Conservation (phyloP, 2,888 invertebrate species). For the Gnatocerus cornutus region DNA sequence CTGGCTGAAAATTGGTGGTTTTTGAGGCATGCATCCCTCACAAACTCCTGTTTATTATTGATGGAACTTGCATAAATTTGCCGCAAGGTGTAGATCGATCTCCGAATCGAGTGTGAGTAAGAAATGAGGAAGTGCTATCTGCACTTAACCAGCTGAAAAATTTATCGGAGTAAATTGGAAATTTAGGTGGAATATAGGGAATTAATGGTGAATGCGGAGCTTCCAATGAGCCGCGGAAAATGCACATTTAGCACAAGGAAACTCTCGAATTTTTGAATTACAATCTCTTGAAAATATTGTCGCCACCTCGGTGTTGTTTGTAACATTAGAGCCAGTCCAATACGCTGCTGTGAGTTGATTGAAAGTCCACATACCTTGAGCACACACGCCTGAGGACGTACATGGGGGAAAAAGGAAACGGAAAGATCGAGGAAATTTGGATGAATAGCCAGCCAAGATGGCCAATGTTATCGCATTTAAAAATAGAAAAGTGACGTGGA, state of each 20-base stretch:
- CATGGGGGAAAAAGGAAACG: slow-evolving; percentile 30
- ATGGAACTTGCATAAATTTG: slow-evolving; percentile 25
- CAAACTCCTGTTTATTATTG: slow-evolving; percentile 25
- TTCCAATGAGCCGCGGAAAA: not conserved
- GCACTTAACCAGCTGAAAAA: slow-evolving; percentile 46
- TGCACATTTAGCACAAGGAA: not conserved
- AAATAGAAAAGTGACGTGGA: slow-evolving; percentile 71
- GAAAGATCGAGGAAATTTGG: slow-evolving; percentile 31
- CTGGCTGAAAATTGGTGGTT: slow-evolving; percentile 19
- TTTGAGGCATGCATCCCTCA: not conserved
- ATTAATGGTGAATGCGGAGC: slow-evolving; percentile 14
- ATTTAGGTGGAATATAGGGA: slow-evolving; percentile 27
- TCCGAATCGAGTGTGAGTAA: slow-evolving; percentile 18
- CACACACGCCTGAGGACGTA: slow-evolving; percentile 50
- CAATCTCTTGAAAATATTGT: not conserved
- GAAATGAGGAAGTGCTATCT: slow-evolving; percentile 40
- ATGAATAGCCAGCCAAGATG: slow-evolving; percentile 11
- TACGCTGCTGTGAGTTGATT: slow-evolving; percentile 44
- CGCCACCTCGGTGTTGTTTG: slow-evolving; percentile 1
- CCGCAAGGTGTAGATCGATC: slow-evolving; percentile 34
- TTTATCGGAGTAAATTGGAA: slow-evolving; percentile 40
- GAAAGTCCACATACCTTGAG: slow-evolving; percentile 56
- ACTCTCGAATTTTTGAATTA: slow-evolving; percentile 3
- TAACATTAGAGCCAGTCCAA: slow-evolving; percentile 40
- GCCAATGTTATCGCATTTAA: slow-evolving; percentile 57